Evolutionary conservation across 92 coral and sea anemone genomes (phyloP), one percentile per base, ranked within the genome.

Genomic region (Porites rus): DNA sequence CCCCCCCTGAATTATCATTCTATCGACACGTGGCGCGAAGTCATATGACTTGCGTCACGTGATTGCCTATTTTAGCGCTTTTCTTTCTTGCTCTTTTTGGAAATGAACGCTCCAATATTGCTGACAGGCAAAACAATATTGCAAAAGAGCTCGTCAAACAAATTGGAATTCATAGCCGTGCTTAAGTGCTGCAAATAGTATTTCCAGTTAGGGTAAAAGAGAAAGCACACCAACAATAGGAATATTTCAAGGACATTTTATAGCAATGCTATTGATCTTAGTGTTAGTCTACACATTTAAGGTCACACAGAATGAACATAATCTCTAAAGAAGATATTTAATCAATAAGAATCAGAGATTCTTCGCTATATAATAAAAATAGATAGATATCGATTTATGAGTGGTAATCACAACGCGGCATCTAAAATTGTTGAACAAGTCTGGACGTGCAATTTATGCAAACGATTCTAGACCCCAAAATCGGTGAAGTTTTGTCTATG

Each of bases 1-100:
- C 46, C 46, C 77, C 76, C 31, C 56, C 43, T 67, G 81, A 21
- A 74, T 9, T 86, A 63, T 64, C 89, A 69, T 59, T 69, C 83
- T 43, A 73, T 73, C 75, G 75, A 81, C 93, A 86, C 88, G 93
- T 90, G 93, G 79, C 65, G 14, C 3, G 8, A 67, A 65, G 76
- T 84, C 88, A 81, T 78, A 70, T 75, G 84, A 80, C 19, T 54
- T 19, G 65, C 62, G 54, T 81, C 93, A 81, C 72, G 64, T 83
- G 87, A 83, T 19, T 58, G 14, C 13, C 43, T 38, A 38, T 38
- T 58, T 38, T 12, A 74, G 8, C 20, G 8, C 10, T 16, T 56
- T 21, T 71, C 28, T 22, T 71, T 79, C 12, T 11, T 38, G 46
- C 25, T 4, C 38, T 10, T 79, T 79, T 66, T 65, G 77, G 68